Base-by-base conservation (phyloP, 2,888 invertebrate genomes). In the Cephus pygmeus region DNA sequence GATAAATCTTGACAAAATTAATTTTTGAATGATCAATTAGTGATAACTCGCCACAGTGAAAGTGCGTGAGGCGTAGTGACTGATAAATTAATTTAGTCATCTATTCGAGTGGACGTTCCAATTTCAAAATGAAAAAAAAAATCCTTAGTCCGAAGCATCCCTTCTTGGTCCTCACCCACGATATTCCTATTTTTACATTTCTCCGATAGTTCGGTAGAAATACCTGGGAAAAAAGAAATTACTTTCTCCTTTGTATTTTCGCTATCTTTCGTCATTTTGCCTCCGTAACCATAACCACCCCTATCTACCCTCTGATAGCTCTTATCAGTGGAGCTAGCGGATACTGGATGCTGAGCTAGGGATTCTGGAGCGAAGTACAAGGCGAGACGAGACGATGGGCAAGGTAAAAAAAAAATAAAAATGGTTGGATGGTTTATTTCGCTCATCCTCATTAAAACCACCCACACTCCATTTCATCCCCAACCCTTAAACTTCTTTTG, bases 381-480 rank as follows among this genome's bases (percentile, higher is more conserved):
- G 71, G 77, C 71, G 71, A 34, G 73, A 75, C 73, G 68, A 71
- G 36, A 79, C 31, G 34, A 68, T 11, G 30, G 40, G 23, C 33
- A 36, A 31, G 76, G 68, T 73, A 75, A 75, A 75, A 77, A 80
- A 79, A 80, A 79, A 80, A 80, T 81, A 80, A 80, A 76, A 76
- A 76, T 77, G 69, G 77, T 69, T 69, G 77, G 77, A 68, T 15
- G 69, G 76, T 77, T 89, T 90, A 90, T 89, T 88, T 88, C 88
- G 88, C 88, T 89, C 88, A 88, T 90, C 89, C 89, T 90, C 90
- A 89, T 90, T 90, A 90, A 88, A 88, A 88, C 85, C 86, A 85
- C 86, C 83, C 84, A 79, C 81, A 79, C 82, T 69, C 15, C 68
- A 71, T 71, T 71, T 30, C 56, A 68, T 69, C 23, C 75, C 56